Percentiles rank a stretch among this genome's conserved stretches.
phyloP scores from a whole-genome alignment of 1,140 invertebrate species.

The Lepidurus arcticus region DNA sequence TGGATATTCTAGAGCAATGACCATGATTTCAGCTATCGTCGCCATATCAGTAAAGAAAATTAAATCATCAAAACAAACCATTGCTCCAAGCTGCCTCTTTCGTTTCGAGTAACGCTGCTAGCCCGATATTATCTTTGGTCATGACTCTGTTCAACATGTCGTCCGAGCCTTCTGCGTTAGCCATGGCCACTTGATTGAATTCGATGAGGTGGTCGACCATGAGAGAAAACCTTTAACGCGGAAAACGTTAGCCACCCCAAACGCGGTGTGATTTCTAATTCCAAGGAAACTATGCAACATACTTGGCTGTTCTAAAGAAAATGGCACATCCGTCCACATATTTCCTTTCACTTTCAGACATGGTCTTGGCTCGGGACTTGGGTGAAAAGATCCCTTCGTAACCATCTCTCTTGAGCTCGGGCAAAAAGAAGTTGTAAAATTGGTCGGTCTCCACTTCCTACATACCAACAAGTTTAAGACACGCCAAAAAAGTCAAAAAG shows the following conservation, averaged over 20 bases:
- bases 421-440: slow-evolving; percentile 94
- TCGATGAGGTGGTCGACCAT: slow-evolving; percentile 93
- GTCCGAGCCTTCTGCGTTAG: slow-evolving; percentile 94
- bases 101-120: slow-evolving; percentile 88
- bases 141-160: slow-evolving; percentile 99
- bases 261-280: background rate
- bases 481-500: background rate
- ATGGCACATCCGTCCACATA: slow-evolving; percentile 99
- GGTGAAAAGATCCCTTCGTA: slow-evolving; percentile 99
- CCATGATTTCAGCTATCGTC: background rate
- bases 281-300: slow-evolving; percentile 45
- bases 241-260: background rate
- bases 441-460: slow-evolving; percentile 99
- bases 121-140: slow-evolving; percentile 98
- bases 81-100: slow-evolving; percentile 90
- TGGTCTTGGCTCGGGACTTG: slow-evolving; percentile 96
- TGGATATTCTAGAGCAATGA: slow-evolving; percentile 47
- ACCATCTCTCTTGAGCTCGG: slow-evolving; percentile 84
- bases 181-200: slow-evolving; percentile 98
- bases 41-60: background rate
- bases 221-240: slow-evolving; percentile 72
- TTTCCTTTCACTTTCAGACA: slow-evolving; percentile 93
- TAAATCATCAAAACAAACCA: slow-evolving; percentile 50
- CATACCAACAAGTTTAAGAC: slow-evolving; percentile 28
- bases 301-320: slow-evolving; percentile 93